Conservation (phyloP, 2,888 invertebrate species). For the Tholera decimalis region DNA sequence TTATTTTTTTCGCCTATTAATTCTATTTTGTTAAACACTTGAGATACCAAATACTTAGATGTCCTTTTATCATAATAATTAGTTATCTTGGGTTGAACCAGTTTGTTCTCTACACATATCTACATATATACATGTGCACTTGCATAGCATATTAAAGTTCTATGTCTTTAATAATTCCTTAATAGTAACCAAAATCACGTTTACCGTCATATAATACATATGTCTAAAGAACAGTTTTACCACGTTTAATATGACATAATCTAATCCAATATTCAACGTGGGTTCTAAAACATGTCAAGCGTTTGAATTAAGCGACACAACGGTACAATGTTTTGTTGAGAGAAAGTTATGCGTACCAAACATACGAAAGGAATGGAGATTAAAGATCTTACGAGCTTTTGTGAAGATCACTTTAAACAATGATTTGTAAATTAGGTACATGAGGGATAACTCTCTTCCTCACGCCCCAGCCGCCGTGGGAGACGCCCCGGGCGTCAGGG, state of each 20-base stretch:
- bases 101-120: too few relatives aligned
- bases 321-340: slow-evolving; percentile 47
- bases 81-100: too few relatives aligned
- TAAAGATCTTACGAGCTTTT: slow-evolving; percentile 12
- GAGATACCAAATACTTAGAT: too few relatives aligned
- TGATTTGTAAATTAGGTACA: background rate
- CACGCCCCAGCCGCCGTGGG: too few relatives aligned
- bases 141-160: background rate
- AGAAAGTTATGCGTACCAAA: slow-evolving; percentile 38
- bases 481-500: too few relatives aligned
- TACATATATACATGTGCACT: background rate
- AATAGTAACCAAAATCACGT: background rate
- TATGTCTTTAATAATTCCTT: background rate
- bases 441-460: too few relatives aligned
- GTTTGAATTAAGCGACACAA: slow-evolving; percentile 35
- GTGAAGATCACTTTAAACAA: background rate
- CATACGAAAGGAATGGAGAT: slow-evolving; percentile 11
- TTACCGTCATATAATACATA: slow-evolving; percentile 7
- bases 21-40: too few relatives aligned
- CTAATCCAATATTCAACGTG: slow-evolving; percentile 42
- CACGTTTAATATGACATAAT: background rate
- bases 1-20: too few relatives aligned
- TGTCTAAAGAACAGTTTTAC: background rate
- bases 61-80: too few relatives aligned
- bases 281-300: slow-evolving; percentile 40